A percentile compares a stretch with the other conserved stretches of the same genome.
These are phyloP conservation scores for Bubo scandiacus DNA, from an alignment of 2,113 vertebrate genomes.

Conservation along the genomic window DNA sequence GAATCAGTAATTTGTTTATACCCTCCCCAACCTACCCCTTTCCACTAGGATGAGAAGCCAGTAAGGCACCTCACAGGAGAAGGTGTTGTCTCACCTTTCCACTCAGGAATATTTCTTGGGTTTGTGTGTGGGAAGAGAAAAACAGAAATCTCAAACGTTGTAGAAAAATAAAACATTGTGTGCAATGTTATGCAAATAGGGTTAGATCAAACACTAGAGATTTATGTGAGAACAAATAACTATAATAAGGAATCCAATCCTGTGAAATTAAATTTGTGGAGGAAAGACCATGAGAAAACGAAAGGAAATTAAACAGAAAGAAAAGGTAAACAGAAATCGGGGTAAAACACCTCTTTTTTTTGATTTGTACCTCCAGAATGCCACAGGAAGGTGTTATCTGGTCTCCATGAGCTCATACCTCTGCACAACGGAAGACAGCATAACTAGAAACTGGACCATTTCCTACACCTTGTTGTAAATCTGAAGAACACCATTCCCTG, in stretches of 20 bases:
- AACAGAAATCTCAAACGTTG: neutral
- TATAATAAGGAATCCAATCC: neutral
- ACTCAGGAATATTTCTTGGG: neutral
- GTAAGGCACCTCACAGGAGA: neutral
- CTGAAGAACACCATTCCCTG: neutral
- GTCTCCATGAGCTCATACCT: neutral
- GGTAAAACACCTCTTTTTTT: rapidly evolving
- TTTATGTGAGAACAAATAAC: neutral
- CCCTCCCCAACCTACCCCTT: rapidly evolving
- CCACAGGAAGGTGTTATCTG: neutral
- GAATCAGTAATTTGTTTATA: neutral
- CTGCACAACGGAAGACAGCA: neutral
- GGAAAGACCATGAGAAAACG: neutral
- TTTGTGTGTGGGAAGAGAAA: neutral
- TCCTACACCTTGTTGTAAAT: neutral
- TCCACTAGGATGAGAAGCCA: neutral
- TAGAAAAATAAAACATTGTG: neutral
- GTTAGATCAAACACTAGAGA: neutral
- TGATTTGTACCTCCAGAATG: too few species aligned
- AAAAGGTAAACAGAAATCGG: neutral
- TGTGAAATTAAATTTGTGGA: neutral
- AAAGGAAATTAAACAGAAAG: neutral
- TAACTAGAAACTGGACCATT: neutral
- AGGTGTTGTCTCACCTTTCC: neutral
- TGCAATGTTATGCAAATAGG: neutral